Evolutionary conservation across 2,797 vertebrate genomes (phyloP).

Genomic region (Acipenser oxyrinchus): DNA sequence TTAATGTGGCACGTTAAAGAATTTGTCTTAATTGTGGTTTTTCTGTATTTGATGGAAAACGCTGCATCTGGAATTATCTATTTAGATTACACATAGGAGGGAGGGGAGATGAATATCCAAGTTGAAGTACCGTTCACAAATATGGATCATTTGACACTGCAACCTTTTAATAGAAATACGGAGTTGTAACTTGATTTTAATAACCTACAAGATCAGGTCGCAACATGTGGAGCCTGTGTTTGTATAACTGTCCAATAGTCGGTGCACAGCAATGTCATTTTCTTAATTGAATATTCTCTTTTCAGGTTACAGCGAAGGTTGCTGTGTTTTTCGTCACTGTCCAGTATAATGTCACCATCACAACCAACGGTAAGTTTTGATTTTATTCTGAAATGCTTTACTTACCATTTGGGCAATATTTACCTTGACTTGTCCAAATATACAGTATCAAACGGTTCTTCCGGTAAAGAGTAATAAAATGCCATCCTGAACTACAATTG

Average conservation of each 20-base stretch:
- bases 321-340: conserved; percentile 93
- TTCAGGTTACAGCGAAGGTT: conserved; percentile 85
- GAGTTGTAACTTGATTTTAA: no score
- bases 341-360: conserved; percentile 93
- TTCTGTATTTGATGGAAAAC: neutral
- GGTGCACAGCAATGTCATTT: conserved; percentile 14
- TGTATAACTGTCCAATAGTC: no score
- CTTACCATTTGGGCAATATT: no score
- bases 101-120: no score
- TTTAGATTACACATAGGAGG: no score
- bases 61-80: no score
- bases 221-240: no score
- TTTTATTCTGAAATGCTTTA: no score
- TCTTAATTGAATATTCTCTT: neutral
- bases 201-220: no score
- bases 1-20: neutral
- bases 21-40: neutral
- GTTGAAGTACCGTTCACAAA: no score
- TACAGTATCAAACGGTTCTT: neutral
- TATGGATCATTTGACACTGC: no score
- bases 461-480: neutral
- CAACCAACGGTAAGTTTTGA: conserved; percentile 70
- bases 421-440: neutral
- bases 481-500: neutral
- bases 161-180: no score